Evolutionary conservation across 2,797 vertebrate genomes (phyloP), one percentile per base, ranked within the genome.

Genomic region (Agapornis canus): DNA sequence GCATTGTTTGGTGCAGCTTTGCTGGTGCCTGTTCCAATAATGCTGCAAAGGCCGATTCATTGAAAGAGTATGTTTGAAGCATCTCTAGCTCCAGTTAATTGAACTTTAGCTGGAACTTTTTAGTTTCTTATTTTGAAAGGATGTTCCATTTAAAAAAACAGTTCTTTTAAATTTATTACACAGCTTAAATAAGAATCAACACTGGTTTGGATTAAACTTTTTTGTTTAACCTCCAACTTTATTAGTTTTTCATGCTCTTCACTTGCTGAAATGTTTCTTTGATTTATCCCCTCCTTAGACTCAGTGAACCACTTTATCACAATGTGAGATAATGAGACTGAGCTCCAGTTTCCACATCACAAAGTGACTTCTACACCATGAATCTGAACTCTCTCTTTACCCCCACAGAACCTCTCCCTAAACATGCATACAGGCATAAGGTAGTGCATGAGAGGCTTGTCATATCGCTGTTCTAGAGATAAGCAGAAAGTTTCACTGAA

Each of bases 401-500:
- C 32, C 71, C 25, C 52, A 14, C 25, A 78, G 61, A 91, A 81
- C 43, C 42, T 75, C 61, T 89, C 54, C 22, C 40, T 42, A 70
- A 18, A 64, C 40, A 27, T 29, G 17, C 19, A 4, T 10, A 0
- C 1, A 3, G 6, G 42, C 12, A 0, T 31, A 82, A 78, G 57
- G 57, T 48, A 42, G 78, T 5, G 9, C 42, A 9, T 9, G 78
- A 75, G 66, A 91, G 66, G 66, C 63, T 89, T 92, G 61, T 61
- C 69, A 39, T 26, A 18, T 63, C 83, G 59, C 84, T 89, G 60
- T 40, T 71, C 86, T 48, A 68, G 52, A 93, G 92, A 94, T 85
- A 89, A 95, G 90, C 60, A 82, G 68, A 80, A 89, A 89, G 82
- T 82, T 93, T 78, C 35, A 5, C 64, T 77, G 90, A 77, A 75